These are phyloP conservation scores for Anoplopoma fimbria DNA, from an alignment of 2,113 vertebrate species.

Conservation along the genomic window DNA sequence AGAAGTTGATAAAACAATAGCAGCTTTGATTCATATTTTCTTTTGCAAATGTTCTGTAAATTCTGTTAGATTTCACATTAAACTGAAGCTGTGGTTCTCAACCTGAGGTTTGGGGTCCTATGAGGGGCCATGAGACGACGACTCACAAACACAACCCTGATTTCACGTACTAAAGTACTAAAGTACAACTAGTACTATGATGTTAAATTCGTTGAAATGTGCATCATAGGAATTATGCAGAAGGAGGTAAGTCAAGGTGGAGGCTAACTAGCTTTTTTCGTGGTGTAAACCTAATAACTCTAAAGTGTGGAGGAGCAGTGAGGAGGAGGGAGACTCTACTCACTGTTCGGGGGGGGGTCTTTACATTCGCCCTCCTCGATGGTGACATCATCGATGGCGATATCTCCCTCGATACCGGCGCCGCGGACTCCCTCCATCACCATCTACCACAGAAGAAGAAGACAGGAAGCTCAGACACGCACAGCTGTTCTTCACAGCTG, in stretches of 20 bases:
- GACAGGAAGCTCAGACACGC: not conserved
- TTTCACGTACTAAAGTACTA: no score
- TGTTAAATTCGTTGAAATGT: no score
- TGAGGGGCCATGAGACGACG: not conserved
- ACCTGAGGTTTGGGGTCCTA: not conserved
- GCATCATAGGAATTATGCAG: no score
- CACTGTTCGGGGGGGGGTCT: constrained; percentile 91
- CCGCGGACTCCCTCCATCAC: constrained; percentile 95
- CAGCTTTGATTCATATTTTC: not conserved
- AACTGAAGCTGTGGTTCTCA: not conserved
- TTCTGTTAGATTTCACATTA: not conserved
- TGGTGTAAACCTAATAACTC: no score
- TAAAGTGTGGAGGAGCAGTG: no score
- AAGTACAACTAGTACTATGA: no score
- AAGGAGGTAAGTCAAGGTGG: no score
- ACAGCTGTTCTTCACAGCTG: no score
- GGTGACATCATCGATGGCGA: constrained; percentile 94
- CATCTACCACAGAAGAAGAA: constrained; percentile 81
- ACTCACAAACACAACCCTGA: no score
- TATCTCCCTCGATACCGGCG: constrained; percentile 94
- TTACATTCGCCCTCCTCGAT: constrained; percentile 95
- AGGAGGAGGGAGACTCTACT: constrained; percentile 29
- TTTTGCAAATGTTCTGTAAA: not conserved
- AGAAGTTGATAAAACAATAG: not conserved
- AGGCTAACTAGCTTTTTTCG: no score